Evolutionary conservation across 2,113 vertebrate genomes (phyloP).

Genomic region (Pantherophis guttatus): DNA sequence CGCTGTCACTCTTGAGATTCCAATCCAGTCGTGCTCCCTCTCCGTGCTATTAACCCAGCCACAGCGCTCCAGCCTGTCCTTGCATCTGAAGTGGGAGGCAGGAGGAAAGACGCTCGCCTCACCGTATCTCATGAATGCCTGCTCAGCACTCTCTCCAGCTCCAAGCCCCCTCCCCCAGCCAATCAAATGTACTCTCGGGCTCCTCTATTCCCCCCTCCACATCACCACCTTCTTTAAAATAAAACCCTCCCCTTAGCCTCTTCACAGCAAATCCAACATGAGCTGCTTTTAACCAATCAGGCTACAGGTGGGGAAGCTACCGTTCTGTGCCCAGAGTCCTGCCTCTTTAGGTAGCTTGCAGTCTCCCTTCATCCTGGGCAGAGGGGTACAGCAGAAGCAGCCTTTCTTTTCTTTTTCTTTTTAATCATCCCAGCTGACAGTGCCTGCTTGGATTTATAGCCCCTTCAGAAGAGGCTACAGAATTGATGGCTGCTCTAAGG

Average conservation of each 20-base stretch:
- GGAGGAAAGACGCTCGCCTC: slow-evolving; percentile 13
- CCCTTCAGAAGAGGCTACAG: fast-evolving
- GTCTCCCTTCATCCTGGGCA: background rate
- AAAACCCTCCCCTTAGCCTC: background rate
- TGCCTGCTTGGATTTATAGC: background rate
- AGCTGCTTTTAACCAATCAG: slow-evolving; percentile 29
- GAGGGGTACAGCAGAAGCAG: background rate
- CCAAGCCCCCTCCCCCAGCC: slow-evolving; percentile 1
- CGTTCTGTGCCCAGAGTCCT: background rate
- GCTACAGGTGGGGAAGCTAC: background rate
- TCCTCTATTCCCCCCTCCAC: slow-evolving; percentile 7
- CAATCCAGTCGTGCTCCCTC: slow-evolving; percentile 43
- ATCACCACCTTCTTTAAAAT: background rate
- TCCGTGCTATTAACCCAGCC: slow-evolving; percentile 26
- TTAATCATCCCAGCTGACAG: slow-evolving; percentile 20
- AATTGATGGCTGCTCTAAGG: background rate
- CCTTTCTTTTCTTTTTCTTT: background rate
- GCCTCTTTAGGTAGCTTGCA: background rate
- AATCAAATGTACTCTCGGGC: slow-evolving; percentile 27
- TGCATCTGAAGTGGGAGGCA: slow-evolving; percentile 26
- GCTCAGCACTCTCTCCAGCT: slow-evolving; percentile 46
- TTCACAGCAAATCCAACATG: slow-evolving; percentile 15
- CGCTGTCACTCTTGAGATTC: slow-evolving; percentile 44
- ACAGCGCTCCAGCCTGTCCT: slow-evolving; percentile 39
- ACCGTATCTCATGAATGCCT: slow-evolving; percentile 46